Evolutionary conservation across 2,888 invertebrate species (phyloP), one percentile per base, ranked within the genome.

Genomic region (Clostera curtula): DNA sequence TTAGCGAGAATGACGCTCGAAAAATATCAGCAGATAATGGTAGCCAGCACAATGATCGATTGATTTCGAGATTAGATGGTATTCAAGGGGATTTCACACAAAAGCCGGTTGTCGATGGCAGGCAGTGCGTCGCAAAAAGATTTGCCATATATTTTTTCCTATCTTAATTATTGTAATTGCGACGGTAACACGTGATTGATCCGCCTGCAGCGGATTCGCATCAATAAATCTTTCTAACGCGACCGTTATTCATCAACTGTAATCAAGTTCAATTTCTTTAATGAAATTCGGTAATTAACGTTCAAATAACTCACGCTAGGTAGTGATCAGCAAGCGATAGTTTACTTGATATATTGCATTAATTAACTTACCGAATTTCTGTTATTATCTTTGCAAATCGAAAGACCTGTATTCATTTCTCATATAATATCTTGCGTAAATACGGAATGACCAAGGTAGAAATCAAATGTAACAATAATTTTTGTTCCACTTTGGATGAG

Each of bases 401-500:
- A 22, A 22, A 4, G 14, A 9, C 10, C 9, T 19, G 3, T 6
- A 22, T 14, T 22, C 1, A 19, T 42, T 42, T 40, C 25, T 34
- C 26, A 10, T 23, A 7, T 6, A 15, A 29, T 24, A 29, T 31
- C 27, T 40, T 49, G 17, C 25, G 24, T 19, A 26, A 27, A 31
- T 37, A 16, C 17, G 7, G 14, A 24, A 26, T 29, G 48, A 47
- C 39, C 46, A 51, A 61, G 62, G 59, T 59, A 63, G 61, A 63
- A 71, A 77, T 77, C 69, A 75, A 68, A 55, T 51, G 55, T 54
- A 52, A 53, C 51, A 54, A 57, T 66, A 60, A 72, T 69, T 66
- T 63, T 71, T 50, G 64, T 70, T 70, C 65, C 64, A 74, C 63
- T 69, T 63, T 69, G 69, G 60, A 72, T 73, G 69, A 72, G 77